phyloP scores from a whole-genome alignment of 2,888 invertebrate genomes.

The Pecten maximus region DNA sequence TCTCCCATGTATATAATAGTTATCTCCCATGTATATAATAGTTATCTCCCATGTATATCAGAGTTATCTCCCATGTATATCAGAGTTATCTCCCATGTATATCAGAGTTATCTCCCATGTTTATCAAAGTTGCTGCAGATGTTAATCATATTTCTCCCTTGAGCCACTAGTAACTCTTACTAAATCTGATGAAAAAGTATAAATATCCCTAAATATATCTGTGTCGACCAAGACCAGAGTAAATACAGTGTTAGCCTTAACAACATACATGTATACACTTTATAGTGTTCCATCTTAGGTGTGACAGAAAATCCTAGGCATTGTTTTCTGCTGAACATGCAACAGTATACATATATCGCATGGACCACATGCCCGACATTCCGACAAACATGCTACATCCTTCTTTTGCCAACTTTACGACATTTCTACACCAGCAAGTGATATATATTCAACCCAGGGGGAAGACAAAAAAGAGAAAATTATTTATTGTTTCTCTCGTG shows the following conservation, averaged over 20 bases:
- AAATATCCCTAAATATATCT: too few species aligned
- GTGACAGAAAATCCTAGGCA: neutral
- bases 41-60: too few species aligned
- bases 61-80: too few species aligned
- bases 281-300: neutral
- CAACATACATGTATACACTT: neutral
- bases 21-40: neutral
- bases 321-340: neutral
- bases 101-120: too few species aligned
- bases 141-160: too few species aligned
- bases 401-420: neutral
- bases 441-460: neutral
- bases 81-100: too few species aligned
- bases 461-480: neutral
- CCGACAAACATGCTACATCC: neutral
- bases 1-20: neutral
- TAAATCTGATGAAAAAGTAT: too few species aligned
- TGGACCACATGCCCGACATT: neutral
- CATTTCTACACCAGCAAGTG: neutral
- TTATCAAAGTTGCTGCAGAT: too few species aligned
- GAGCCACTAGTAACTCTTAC: too few species aligned
- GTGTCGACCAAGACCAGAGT: neutral
- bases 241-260: neutral
- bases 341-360: neutral
- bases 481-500: neutral